Evolutionary conservation across 2,113 vertebrate genomes (phyloP).

Genomic region (Tachuris rubrigastra): DNA sequence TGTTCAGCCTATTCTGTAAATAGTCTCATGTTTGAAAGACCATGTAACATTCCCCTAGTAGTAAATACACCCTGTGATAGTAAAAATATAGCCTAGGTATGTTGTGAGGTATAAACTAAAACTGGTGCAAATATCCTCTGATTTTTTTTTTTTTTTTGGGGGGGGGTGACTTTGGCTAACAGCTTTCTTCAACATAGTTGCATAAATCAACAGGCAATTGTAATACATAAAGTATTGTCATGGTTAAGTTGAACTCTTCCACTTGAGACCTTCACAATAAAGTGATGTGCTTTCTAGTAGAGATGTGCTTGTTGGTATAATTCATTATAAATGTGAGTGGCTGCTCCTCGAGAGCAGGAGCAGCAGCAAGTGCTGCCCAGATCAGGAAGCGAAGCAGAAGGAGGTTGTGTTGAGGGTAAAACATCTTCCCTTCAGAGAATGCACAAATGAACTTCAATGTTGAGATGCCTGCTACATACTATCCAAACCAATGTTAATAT

Average conservation of each 20-base stretch:
- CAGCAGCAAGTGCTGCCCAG: not conserved
- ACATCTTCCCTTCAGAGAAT: conserved; percentile 43
- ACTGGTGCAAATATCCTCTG: conserved; percentile 68
- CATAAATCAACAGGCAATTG: conserved; percentile 76
- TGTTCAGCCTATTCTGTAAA: conserved; percentile 64
- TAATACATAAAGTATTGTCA: conserved; percentile 78
- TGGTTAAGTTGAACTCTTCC: conserved; percentile 81
- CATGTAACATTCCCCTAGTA: conserved; percentile 65
- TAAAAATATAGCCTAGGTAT: conserved; percentile 60
- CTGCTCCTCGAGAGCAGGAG: not conserved
- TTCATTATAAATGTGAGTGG: conserved; percentile 64
- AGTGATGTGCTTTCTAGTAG: conserved; percentile 84
- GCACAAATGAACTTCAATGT: conserved; percentile 70
- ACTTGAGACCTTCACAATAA: conserved; percentile 82
- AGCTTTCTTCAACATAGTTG: conserved; percentile 68
- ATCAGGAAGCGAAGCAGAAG: not conserved
- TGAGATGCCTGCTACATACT: conserved; percentile 64
- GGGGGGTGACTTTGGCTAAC: conserved; percentile 46
- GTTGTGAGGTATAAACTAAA: conserved; percentile 68
- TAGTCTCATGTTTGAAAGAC: conserved; percentile 66
- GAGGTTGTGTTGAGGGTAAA: not conserved
- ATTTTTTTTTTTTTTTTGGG: not conserved
- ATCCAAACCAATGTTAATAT: conserved; percentile 69
- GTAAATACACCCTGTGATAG: conserved; percentile 66
- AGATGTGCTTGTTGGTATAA: conserved; percentile 79